Evolutionary conservation across 2,888 invertebrate species (phyloP).

Genomic region (Pristionchus mayeri): DNA sequence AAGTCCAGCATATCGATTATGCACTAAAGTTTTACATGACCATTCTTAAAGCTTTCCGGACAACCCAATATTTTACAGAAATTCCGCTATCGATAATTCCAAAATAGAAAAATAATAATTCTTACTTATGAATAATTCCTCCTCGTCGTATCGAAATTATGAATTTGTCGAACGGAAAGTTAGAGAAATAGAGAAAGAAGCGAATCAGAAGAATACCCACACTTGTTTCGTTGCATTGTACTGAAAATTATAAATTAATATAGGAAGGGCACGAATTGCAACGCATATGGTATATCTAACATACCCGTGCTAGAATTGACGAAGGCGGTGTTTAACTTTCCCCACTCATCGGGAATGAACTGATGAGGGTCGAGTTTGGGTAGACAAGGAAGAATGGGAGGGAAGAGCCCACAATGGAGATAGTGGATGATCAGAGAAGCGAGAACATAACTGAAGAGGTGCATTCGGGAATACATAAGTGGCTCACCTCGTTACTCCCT

Average conservation of each 20-base stretch:
- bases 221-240: background rate
- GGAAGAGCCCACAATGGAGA: slow-evolving; percentile 69
- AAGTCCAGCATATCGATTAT: too few species aligned
- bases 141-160: background rate
- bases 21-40: too few species aligned
- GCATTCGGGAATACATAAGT: background rate
- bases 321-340: background rate
- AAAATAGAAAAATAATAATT: background rate
- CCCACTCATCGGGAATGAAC: background rate
- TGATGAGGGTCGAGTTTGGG: slow-evolving; percentile 53
- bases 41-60: too few species aligned
- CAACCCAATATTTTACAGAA: too few species aligned
- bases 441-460: slow-evolving; percentile 69
- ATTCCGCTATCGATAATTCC: too few species aligned
- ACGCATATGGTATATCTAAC: too few species aligned
- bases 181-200: background rate
- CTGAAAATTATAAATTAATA: background rate
- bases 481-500: background rate
- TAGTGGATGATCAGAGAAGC: slow-evolving; percentile 74
- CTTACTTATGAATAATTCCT: background rate
- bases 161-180: slow-evolving; percentile 1
- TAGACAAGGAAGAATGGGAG: slow-evolving; percentile 73
- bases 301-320: background rate
- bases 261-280: too few species aligned
- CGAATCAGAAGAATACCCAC: background rate